Evolutionary conservation across 2,113 vertebrate genomes (phyloP).

Genomic region (Nanorana parkeri): DNA sequence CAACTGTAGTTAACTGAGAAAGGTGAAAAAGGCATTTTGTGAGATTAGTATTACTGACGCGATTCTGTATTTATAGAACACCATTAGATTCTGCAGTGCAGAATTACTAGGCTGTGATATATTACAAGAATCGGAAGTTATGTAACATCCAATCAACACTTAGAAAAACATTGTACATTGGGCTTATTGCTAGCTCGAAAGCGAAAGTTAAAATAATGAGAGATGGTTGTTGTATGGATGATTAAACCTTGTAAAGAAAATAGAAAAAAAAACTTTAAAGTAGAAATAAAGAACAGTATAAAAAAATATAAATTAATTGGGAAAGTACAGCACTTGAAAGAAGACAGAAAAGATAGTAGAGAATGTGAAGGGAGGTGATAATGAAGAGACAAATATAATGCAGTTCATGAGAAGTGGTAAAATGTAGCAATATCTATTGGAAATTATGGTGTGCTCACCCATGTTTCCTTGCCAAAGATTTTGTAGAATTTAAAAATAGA

Average conservation of each 20-base stretch:
- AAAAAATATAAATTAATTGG: conserved; percentile 9
- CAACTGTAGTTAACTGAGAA: conserved; percentile 5
- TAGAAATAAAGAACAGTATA: conserved; percentile 2
- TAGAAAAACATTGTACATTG: conserved; percentile 5
- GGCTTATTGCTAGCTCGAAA: conserved; percentile 10
- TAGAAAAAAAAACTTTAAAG: background rate
- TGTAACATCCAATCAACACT: conserved; percentile 36
- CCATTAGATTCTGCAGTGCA: background rate
- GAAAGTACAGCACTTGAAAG: background rate
- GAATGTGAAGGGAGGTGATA: conserved; percentile 10
- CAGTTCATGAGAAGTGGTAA: conserved; percentile 3
- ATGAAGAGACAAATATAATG: conserved; percentile 19
- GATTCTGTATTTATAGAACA: conserved; percentile 4
- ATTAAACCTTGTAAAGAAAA: background rate
- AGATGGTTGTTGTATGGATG: background rate
- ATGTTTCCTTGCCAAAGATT: too few relatives aligned
- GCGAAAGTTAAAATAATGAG: conserved; percentile 6
- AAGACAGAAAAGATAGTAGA: background rate
- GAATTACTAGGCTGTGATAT: background rate
- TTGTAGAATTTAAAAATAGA: too few relatives aligned
- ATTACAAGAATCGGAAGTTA: background rate
- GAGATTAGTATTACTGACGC: background rate
- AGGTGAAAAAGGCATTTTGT: background rate
- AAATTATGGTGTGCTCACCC: background rate
- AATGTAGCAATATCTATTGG: conserved; percentile 1